phyloP scores from a whole-genome alignment of 2,113 vertebrate genomes.

The Hypanus sabinus region DNA sequence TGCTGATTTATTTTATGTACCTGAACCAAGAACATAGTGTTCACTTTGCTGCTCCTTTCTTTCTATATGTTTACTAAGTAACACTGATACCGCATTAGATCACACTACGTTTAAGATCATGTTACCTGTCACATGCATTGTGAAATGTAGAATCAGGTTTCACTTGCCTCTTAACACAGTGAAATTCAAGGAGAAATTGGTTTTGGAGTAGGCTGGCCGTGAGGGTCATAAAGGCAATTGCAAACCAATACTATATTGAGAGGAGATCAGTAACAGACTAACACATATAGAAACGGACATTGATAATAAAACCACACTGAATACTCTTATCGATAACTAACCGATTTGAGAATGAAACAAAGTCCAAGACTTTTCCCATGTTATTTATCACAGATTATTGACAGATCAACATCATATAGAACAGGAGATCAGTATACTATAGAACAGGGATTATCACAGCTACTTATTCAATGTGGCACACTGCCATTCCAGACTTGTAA shows the following conservation, averaged over 20 bases:
- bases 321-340: background rate
- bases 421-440: background rate
- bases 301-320: background rate
- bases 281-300: background rate
- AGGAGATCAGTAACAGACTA: background rate
- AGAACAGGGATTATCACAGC: too few relatives aligned
- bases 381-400: background rate
- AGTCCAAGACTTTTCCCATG: too few relatives aligned
- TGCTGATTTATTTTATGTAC: background rate
- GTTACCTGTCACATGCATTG: conserved; percentile 16
- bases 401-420: background rate
- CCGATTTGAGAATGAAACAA: background rate
- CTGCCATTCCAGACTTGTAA: too few relatives aligned
- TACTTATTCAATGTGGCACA: too few relatives aligned
- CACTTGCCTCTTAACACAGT: background rate
- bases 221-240: background rate
- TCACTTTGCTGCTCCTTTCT: conserved; percentile 14
- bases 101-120: background rate
- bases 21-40: background rate
- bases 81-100: background rate
- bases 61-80: conserved; percentile 33
- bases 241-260: background rate
- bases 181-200: background rate
- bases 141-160: conserved; percentile 21
- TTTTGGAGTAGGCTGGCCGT: background rate